phyloP scores from a whole-genome alignment of 2,113 vertebrate species.

The Ahaetulla prasina region DNA sequence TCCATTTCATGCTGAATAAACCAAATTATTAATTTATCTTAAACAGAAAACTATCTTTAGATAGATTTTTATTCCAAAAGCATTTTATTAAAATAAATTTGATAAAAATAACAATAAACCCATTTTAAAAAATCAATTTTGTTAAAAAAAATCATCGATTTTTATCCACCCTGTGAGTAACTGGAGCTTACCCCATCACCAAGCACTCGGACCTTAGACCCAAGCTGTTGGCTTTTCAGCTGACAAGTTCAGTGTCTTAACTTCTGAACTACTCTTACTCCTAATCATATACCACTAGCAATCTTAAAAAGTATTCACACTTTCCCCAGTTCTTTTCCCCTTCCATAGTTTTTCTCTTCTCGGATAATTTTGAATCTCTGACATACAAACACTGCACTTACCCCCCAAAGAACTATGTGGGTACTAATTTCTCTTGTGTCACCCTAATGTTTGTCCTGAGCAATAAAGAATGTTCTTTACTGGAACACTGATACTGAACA shows the following conservation, averaged over 20 bases:
- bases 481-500: background rate
- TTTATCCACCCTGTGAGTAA: background rate
- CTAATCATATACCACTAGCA: background rate
- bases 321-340: background rate
- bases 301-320: background rate
- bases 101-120: too few species aligned
- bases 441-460: background rate
- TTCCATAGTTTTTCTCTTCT: background rate
- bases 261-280: background rate
- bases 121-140: too few species aligned
- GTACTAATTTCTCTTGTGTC: background rate
- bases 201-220: background rate
- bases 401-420: background rate
- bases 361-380: background rate
- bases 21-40: too few species aligned
- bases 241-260: background rate
- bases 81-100: too few species aligned
- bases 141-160: too few species aligned
- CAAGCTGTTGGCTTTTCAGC: background rate
- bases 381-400: background rate
- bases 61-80: too few species aligned
- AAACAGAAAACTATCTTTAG: too few species aligned
- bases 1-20: too few species aligned
- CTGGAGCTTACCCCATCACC: background rate
- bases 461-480: background rate